These are phyloP conservation scores for Drosophila busckii DNA, from an alignment of 1,140 invertebrate genomes.

Conservation along the genomic window DNA sequence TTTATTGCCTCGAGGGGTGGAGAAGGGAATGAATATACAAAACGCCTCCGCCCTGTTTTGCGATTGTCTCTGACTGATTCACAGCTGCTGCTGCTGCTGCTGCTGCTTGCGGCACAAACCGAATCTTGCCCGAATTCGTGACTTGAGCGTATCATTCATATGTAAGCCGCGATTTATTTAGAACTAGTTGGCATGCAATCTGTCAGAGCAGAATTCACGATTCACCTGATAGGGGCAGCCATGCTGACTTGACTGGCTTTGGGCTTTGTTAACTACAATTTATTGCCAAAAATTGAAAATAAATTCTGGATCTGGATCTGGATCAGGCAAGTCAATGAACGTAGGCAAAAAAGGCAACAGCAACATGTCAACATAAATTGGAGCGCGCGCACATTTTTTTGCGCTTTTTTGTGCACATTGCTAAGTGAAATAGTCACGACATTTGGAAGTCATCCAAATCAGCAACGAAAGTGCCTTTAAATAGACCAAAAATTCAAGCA, in stretches of 20 bases:
- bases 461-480: slow-evolving; percentile 28
- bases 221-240: no score
- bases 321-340: slow-evolving; percentile 39
- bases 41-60: slow-evolving; percentile 5
- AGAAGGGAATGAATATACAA: no score
- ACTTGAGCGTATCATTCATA: no score
- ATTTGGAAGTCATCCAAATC: slow-evolving; percentile 66
- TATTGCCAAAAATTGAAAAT: no score
- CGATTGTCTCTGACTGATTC: slow-evolving; percentile 5
- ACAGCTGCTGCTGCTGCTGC: neutral
- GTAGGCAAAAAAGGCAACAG: slow-evolving; percentile 12
- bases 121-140: no score
- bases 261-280: no score
- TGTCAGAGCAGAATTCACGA: no score
- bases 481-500: slow-evolving; percentile 41
- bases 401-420: slow-evolving; percentile 46
- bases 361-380: slow-evolving; percentile 62
- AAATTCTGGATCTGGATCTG: no score
- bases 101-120: no score
- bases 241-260: no score
- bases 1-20: slow-evolving; percentile 36
- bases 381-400: slow-evolving; percentile 38
- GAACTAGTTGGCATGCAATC: no score
- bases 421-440: slow-evolving; percentile 57
- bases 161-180: no score